Evolutionary conservation across 1,140 invertebrate species (phyloP), one percentile per base, ranked within the genome.

Genomic region (Drosophila orena): DNA sequence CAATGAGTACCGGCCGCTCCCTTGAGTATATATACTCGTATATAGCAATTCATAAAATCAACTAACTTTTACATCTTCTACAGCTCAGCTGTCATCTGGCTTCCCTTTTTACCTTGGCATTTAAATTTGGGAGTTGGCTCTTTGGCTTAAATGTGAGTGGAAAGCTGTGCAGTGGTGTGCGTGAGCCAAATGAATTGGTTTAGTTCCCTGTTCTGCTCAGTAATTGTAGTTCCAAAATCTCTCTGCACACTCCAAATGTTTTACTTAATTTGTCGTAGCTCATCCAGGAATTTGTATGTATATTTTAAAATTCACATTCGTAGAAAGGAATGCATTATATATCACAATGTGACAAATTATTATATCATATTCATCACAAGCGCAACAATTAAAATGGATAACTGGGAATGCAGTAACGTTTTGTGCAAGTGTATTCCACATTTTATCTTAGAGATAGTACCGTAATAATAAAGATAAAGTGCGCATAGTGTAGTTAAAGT

Each of bases 181-280:
- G 43, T 59, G 55, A 24, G 60, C 14, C 77, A 70, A 86, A 77
- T 86, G 62, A 81, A 81, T 81, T 86, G 81, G 73, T 77, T 77
- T 73, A 38, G 30, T 52, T 52, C 15, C 11, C 5, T 8, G 38
- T 24, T 12, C 10, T 6, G n/a, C 22, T 2, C 15, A 20, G 24
- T 52, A 2, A 52, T 35, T 52, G 11, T 59, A 8, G n/a, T 30
- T 20, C n/a, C 7, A 10, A 2, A 2, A 12, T 15, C 22, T 47
- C 14, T 34, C 24, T 24, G 24, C 24, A 24, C 24, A 24, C 4
- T 24, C 24, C 4, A 24, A 4, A 4, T 0, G 4, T 24, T 24
- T 24, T 2, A 20, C 47, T 50, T 30, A 8, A 30, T 30, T 30
- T 30, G 30, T 7, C 7, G 7, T n/a, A 8, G 27, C 27, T 22